Evolutionary conservation across 2,113 vertebrate species (phyloP).

Genomic region (Mesembrinibis cayennensis): DNA sequence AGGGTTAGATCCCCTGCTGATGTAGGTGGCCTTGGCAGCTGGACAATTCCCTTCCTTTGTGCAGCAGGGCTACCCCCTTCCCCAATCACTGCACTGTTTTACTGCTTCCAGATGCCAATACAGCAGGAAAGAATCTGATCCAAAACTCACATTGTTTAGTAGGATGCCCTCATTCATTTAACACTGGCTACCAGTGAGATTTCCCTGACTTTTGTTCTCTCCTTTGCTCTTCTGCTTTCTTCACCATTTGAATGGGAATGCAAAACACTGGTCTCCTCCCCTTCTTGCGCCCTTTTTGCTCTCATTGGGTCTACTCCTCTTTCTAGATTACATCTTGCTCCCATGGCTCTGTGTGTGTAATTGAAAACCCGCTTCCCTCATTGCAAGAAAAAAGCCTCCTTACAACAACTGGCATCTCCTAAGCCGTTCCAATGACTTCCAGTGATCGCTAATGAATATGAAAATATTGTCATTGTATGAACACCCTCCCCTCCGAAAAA

Average conservation of each 20-base stretch:
- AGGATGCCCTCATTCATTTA: not conserved
- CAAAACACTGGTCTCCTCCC: not conserved
- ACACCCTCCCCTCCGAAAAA: not conserved
- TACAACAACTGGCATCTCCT: not conserved
- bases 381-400: not conserved
- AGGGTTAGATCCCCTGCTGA: not conserved
- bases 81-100: rapidly evolving
- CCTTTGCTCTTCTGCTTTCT: not conserved
- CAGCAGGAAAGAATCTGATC: not conserved
- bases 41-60: not conserved
- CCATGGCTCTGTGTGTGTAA: not conserved
- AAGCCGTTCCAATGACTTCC: not conserved
- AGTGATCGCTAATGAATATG: not conserved
- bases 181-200: not conserved
- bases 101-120: not conserved
- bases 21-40: not conserved
- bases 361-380: not conserved
- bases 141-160: not conserved
- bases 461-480: not conserved
- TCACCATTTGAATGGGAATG: rapidly evolving
- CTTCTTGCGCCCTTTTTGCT: not conserved
- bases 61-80: not conserved
- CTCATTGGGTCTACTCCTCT: not conserved
- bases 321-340: not conserved
- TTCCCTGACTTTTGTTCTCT: not conserved